phyloP scores from a whole-genome alignment of 1,140 invertebrate genomes.

The Drosophila rhopaloa region DNA sequence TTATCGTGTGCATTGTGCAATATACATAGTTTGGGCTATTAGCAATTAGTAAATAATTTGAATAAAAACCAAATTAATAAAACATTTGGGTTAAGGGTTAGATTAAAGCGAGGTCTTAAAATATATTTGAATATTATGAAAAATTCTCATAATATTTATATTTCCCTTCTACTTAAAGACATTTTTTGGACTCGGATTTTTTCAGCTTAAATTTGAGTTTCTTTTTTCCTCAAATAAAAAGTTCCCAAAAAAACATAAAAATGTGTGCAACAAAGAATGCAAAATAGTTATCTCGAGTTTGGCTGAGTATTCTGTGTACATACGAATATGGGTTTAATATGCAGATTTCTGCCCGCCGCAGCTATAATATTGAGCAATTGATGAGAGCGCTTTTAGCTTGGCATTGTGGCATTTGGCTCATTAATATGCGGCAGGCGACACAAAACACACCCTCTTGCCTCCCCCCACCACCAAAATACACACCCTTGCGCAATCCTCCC shows the following conservation, averaged over 20 bases:
- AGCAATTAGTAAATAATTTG: no score
- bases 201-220: not conserved
- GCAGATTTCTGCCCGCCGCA: slow-evolving; percentile 58
- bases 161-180: not conserved
- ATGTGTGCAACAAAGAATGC: slow-evolving; percentile 29
- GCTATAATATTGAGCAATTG: slow-evolving; percentile 78
- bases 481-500: slow-evolving; percentile 25
- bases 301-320: slow-evolving; percentile 22
- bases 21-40: no score
- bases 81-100: no score
- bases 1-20: no score
- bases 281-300: slow-evolving; percentile 7
- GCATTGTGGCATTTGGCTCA: slow-evolving; percentile 61
- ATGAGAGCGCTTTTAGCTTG: slow-evolving; percentile 53
- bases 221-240: not conserved
- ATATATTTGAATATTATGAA: no score
- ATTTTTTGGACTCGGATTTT: not conserved
- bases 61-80: no score
- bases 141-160: no score
- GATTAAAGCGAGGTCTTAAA: no score
- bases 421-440: slow-evolving; percentile 79
- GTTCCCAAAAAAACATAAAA: not conserved
- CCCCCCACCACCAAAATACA: slow-evolving; percentile 3
- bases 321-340: slow-evolving; percentile 50
- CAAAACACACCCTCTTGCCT: slow-evolving; percentile 24